Evolutionary conservation across 2,888 invertebrate species (phyloP), one percentile per base, ranked within the genome.

Genomic region (Polyommatus iphigenia): DNA sequence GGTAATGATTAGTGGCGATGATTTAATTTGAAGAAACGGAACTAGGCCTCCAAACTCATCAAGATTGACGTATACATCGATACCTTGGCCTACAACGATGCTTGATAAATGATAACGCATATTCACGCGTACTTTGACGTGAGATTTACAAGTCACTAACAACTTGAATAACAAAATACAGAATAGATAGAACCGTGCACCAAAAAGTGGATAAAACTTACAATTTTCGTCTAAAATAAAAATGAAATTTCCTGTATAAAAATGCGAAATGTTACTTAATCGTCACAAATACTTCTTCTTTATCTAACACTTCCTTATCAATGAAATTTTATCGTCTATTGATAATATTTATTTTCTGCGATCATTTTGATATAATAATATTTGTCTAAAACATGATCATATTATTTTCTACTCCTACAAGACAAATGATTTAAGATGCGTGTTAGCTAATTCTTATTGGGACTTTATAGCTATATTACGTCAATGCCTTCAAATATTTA

Each of bases 1-100:
- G 36, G 36, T 72, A 41, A 41, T 4, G 20, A 20, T 20, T 62
- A 10, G 20, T 20, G 24, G 62, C 4, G 24, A 62, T 62, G 24
- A 24, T 59, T n/a, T 59, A 62, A 62, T 62, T 62, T 20, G 10
- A 72, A 20, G n/a, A 72, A n/a, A 72, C 41, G 20, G 18, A 32
- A 8, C 41, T 72, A 72, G 72, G 72, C 41, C 72, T 41, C 41
- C 36, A n/a, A 72, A 36, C n/a, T 71, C 18, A 71, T 36, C 41
- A 36, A 36, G 32, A 71, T 36, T 32, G 8, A 72, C 72, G 8
- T 71, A 71, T 36, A 41, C 72, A 13, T 71, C 71, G 32, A 71
- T 20, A 72, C 41, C 72, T 72, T 72, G 72, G 20, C 72, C 72
- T 72, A 36, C 72, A 36, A 41, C 32, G 36, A 72, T 41, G n/a